Percentiles rank a stretch among this genome's conserved stretches.
phyloP scores from a whole-genome alignment of 2,797 vertebrate genomes.

The Graptemys geographica region DNA sequence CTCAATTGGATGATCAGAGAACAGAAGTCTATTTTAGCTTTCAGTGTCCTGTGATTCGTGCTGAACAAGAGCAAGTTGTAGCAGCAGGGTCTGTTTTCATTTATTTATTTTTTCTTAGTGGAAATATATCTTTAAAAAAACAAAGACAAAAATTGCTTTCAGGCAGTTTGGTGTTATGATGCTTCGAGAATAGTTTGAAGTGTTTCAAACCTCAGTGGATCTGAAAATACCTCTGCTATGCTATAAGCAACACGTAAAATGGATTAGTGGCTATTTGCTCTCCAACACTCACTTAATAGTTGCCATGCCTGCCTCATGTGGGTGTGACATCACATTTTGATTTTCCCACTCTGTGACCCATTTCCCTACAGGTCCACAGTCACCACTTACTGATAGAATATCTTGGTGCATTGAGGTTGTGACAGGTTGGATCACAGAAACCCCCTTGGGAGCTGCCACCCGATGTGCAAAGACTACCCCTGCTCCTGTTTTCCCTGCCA shows the following conservation, averaged over 20 bases:
- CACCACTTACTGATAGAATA: neutral
- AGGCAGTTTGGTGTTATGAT: neutral
- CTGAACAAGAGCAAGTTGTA: neutral
- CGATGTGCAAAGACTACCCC: too few relatives aligned
- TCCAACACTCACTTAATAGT: neutral
- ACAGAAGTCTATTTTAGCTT: neutral
- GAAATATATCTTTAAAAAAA: neutral
- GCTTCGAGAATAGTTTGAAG: slow-evolving; percentile 16
- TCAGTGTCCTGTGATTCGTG: neutral
- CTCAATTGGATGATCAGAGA: neutral
- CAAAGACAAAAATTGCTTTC: neutral
- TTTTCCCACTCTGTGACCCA: neutral
- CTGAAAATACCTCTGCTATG: slow-evolving; percentile 10
- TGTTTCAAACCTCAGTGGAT: slow-evolving; percentile 1
- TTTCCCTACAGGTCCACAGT: neutral
- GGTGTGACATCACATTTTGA: neutral
- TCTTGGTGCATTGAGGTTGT: neutral
- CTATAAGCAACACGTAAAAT: neutral
- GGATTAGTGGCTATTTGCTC: neutral
- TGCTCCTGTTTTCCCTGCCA: too few relatives aligned
- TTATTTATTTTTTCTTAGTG: neutral
- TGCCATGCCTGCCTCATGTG: fast-evolving
- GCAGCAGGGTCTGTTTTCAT: neutral
- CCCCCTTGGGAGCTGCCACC: too few relatives aligned
- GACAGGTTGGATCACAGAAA: too few relatives aligned